phyloP scores from a whole-genome alignment of 92 coral and sea anemone species.

The Palythoa grandiflora region DNA sequence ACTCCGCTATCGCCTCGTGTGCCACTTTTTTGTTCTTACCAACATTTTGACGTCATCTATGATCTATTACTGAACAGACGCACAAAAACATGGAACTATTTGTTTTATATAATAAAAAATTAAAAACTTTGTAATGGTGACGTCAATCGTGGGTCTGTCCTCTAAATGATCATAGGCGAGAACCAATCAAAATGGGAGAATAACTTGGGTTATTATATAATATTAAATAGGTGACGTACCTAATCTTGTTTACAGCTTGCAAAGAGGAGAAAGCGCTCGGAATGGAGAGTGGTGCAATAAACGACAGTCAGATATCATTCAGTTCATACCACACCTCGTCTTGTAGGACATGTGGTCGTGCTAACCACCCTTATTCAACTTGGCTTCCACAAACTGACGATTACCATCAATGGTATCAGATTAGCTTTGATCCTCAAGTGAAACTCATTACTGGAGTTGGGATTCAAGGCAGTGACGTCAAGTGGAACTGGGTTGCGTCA shows the following conservation, averaged over 20 bases:
- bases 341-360: constrained; percentile 52
- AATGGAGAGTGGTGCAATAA: constrained; percentile 67
- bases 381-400: constrained; percentile 75
- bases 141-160: too few relatives aligned
- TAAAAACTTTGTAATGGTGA: too few relatives aligned
- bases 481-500: constrained; percentile 61
- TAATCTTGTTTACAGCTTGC: constrained; percentile 58
- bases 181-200: too few relatives aligned
- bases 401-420: constrained; percentile 57
- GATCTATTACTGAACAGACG: too few relatives aligned
- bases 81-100: too few relatives aligned
- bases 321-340: constrained; percentile 34
- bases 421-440: constrained; percentile 66
- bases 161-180: too few relatives aligned
- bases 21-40: too few relatives aligned
- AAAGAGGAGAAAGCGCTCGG: constrained; percentile 61
- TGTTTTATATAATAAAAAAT: too few relatives aligned
- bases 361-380: constrained; percentile 48
- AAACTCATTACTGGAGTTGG: constrained; percentile 71
- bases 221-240: not conserved
- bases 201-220: too few relatives aligned
- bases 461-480: constrained; percentile 74
- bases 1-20: too few relatives aligned
- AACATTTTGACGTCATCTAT: too few relatives aligned
- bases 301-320: constrained; percentile 25